Evolutionary conservation across 2,888 invertebrate genomes (phyloP).

Genomic region (Serripes groenlandicus): DNA sequence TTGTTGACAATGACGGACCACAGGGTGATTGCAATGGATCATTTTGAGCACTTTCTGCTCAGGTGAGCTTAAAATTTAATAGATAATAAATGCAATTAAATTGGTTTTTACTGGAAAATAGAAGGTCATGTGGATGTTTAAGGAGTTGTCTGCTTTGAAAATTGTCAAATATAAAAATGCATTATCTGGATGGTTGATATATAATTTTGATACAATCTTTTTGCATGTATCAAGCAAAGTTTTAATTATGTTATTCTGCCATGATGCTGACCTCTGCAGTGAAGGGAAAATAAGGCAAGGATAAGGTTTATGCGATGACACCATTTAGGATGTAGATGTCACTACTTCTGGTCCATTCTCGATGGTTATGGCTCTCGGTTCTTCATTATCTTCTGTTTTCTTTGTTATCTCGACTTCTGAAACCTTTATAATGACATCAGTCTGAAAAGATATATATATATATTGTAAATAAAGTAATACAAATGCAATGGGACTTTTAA

Average conservation of each 20-base stretch:
- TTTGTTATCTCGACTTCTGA: constrained; percentile 45
- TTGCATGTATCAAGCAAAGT: not conserved
- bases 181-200: not conserved
- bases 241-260: not conserved
- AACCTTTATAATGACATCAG: constrained; percentile 44
- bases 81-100: no score
- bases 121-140: no score
- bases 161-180: not conserved
- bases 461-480: not conserved
- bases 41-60: no score
- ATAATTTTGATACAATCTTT: not conserved
- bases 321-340: constrained; percentile 32
- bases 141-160: no score
- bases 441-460: constrained; percentile 22
- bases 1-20: no score
- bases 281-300: not conserved
- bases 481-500: no score
- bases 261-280: not conserved
- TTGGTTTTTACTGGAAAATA: no score
- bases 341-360: constrained; percentile 55
- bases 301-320: not conserved
- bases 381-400: constrained; percentile 27
- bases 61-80: no score
- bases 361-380: constrained; percentile 46
- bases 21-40: no score